phyloP scores from a whole-genome alignment of 2,113 vertebrate genomes.

The Oreochromis tanganicae region DNA sequence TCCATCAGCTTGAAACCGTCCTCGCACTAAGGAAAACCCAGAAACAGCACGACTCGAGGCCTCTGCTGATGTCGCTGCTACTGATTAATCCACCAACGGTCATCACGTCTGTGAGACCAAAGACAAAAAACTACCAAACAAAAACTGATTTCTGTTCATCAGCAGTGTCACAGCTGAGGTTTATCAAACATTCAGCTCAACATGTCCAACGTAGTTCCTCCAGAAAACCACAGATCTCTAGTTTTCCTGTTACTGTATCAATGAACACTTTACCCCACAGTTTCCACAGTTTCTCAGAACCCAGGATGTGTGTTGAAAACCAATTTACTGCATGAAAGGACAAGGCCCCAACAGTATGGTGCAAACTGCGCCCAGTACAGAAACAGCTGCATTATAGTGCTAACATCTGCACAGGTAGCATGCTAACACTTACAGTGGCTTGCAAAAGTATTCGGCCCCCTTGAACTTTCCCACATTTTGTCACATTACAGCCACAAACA shows the following conservation, averaged over 20 bases:
- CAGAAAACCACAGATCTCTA: not conserved
- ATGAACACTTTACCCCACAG: not conserved
- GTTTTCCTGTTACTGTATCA: not conserved
- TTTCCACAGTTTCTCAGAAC: not conserved
- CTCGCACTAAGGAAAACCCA: not conserved
- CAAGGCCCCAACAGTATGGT: fast-evolving
- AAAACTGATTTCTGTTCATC: not conserved
- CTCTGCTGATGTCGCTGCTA: not conserved
- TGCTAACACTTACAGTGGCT: not conserved
- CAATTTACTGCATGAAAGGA: not conserved
- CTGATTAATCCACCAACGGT: not conserved
- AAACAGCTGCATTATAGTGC: not conserved
- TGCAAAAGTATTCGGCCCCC: too few relatives aligned
- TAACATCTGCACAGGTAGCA: not conserved
- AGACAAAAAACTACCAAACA: not conserved
- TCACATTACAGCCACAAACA: too few relatives aligned
- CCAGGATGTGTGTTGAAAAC: not conserved
- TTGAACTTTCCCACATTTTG: too few relatives aligned
- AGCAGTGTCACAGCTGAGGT: not conserved
- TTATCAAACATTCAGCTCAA: not conserved
- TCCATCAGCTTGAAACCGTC: not conserved
- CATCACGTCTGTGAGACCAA: not conserved
- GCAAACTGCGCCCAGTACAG: not conserved
- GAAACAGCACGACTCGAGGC: not conserved
- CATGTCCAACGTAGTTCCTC: not conserved